These are phyloP conservation scores for Cheilinus undulatus DNA, from an alignment of 2,113 vertebrate genomes.

Conservation along the genomic window DNA sequence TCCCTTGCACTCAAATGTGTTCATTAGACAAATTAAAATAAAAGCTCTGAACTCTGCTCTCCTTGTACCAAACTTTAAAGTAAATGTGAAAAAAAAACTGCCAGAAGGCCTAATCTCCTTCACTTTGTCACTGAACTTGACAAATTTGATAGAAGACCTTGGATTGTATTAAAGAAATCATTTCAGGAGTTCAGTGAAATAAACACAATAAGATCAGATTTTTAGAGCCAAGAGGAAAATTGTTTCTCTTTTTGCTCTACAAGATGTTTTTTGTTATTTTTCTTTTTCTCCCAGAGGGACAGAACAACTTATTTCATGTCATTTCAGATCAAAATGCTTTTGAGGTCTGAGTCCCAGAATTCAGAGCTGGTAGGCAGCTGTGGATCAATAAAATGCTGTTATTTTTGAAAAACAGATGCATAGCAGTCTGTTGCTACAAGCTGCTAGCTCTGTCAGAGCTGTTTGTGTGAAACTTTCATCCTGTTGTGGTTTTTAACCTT, in stretches of 20 bases:
- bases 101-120: not conserved
- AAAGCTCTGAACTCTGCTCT: not conserved
- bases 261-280: not conserved
- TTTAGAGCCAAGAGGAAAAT: constrained; percentile 31
- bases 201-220: constrained; percentile 36
- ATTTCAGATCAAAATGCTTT: constrained; percentile 31
- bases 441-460: not conserved
- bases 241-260: constrained; percentile 21
- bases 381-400: constrained; percentile 6
- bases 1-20: too few species aligned
- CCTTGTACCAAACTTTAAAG: not conserved
- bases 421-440: not conserved
- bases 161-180: not conserved
- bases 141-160: not conserved
- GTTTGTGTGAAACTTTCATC: too few species aligned
- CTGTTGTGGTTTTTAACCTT: too few species aligned
- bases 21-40: too few species aligned
- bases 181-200: constrained; percentile 32
- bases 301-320: constrained; percentile 24
- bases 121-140: constrained; percentile 25
- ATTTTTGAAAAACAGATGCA: constrained; percentile 5
- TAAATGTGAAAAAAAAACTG: not conserved
- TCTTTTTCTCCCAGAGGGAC: not conserved
- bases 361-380: not conserved
- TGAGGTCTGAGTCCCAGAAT: not conserved